phyloP scores from a whole-genome alignment of 2,888 invertebrate species.

The Chrysomela aeneicollis region DNA sequence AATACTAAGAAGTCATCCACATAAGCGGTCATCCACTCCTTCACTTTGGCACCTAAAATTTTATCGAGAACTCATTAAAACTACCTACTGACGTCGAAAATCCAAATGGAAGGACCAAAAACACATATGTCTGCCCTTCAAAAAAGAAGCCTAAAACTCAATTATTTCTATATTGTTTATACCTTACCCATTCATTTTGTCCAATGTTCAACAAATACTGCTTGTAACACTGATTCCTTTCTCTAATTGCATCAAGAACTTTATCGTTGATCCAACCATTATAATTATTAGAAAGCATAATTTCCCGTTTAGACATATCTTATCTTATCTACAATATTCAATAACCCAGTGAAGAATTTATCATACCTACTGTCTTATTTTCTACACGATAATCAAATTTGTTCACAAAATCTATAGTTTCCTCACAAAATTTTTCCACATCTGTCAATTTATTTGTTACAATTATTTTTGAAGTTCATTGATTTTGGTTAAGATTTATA shows the following conservation, averaged over 20 bases:
- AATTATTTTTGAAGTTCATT: too few relatives aligned
- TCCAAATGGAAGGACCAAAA: constrained; percentile 9
- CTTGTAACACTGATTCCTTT: background rate
- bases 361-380: background rate
- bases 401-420: background rate
- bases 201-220: background rate
- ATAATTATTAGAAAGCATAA: too few relatives aligned
- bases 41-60: background rate
- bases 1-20: constrained; percentile 21
- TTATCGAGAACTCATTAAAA: constrained; percentile 12
- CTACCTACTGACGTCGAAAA: constrained; percentile 20
- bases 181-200: constrained; percentile 1
- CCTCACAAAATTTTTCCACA: background rate
- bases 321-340: too few relatives aligned
- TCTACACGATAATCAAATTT: background rate
- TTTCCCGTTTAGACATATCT: too few relatives aligned
- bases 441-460: too few relatives aligned
- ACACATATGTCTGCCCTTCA: constrained; percentile 17
- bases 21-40: background rate
- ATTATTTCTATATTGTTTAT: background rate
- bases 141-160: too few relatives aligned
- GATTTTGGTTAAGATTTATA: too few relatives aligned
- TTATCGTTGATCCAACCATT: too few relatives aligned
- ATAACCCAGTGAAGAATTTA: background rate
- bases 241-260: background rate